Percentiles rank a stretch among this genome's conserved stretches.
Evolutionary conservation across 2,888 invertebrate species (phyloP).

Genomic region (Gymnoscelis rufifasciata): DNA sequence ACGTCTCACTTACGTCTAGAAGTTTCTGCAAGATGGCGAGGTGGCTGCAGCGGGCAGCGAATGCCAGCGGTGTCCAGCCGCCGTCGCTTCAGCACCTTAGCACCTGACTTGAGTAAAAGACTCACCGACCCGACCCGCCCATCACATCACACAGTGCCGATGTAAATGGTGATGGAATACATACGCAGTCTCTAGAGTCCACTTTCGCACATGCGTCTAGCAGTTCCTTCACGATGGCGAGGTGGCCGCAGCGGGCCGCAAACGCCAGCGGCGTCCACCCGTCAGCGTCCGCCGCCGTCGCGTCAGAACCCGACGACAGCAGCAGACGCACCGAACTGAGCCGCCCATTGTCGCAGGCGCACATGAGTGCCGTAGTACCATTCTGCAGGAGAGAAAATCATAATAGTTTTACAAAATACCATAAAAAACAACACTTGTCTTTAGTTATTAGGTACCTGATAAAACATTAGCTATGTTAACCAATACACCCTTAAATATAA

Average conservation of each 20-base stretch:
- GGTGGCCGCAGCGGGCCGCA: constrained; percentile 93
- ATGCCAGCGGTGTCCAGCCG: constrained; percentile 94
- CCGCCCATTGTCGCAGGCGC: constrained; percentile 92
- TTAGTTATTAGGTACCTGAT: neutral
- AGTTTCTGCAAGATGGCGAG: constrained; percentile 88
- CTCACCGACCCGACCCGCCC: constrained; percentile 79
- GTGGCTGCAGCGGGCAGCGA: constrained; percentile 95
- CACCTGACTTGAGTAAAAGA: constrained; percentile 90
- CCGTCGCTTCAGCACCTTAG: constrained; percentile 96
- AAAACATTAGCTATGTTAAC: neutral
- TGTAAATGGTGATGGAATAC: too few species aligned
- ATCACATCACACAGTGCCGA: too few species aligned
- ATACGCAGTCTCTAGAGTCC: constrained; percentile 92
- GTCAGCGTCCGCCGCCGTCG: constrained; percentile 93
- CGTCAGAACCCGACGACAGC: constrained; percentile 93
- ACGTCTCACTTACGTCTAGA: constrained; percentile 82
- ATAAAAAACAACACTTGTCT: too few species aligned
- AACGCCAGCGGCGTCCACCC: constrained; percentile 95
- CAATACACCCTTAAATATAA: neutral
- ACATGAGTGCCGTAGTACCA: constrained; percentile 95
- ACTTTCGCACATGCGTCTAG: constrained; percentile 91
- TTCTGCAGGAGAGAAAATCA: too few species aligned
- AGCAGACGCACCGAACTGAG: constrained; percentile 90
- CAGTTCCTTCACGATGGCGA: constrained; percentile 88
- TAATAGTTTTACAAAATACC: too few species aligned